Evolutionary conservation across 1,140 invertebrate genomes (phyloP).

Genomic region (Drosophila bifasciata): DNA sequence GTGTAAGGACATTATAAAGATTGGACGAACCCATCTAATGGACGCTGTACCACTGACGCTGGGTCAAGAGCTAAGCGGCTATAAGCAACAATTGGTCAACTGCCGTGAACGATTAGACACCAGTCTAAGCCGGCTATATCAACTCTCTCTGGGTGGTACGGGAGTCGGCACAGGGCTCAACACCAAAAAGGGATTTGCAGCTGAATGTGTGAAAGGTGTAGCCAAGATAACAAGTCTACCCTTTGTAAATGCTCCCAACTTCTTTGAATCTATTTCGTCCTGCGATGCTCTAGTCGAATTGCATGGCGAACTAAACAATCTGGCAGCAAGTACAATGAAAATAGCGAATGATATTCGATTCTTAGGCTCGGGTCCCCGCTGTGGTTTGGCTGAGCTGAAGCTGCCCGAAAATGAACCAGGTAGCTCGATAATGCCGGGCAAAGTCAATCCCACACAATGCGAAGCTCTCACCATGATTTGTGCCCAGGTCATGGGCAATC

Average conservation of each 20-base stretch:
- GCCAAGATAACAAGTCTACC: constrained; percentile 90
- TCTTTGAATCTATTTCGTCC: constrained; percentile 97
- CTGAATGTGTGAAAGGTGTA: constrained; percentile 93
- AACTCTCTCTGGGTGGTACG: constrained; percentile 97
- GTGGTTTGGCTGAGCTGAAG: constrained; percentile 96
- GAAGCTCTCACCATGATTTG: constrained; percentile 99
- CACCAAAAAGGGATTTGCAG: constrained; percentile 91
- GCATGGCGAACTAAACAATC: constrained; percentile 95
- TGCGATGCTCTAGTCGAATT: constrained; percentile 98
- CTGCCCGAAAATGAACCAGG: constrained; percentile 99
- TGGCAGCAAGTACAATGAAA: constrained; percentile 98
- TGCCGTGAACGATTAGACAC: constrained; percentile 92
- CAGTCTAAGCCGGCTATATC: constrained; percentile 92
- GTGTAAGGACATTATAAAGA: constrained; percentile 96
- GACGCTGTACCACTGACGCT: constrained; percentile 98
- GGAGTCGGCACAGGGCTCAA: constrained; percentile 98
- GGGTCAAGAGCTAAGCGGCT: constrained; percentile 99
- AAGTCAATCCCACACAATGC: constrained; percentile 99
- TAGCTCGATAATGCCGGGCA: constrained; percentile 99
- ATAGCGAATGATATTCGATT: constrained; percentile 99
- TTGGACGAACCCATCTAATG: constrained; percentile 93
- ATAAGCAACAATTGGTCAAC: constrained; percentile 93
- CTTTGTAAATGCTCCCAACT: constrained; percentile 96
- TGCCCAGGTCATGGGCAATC: constrained; percentile 99
- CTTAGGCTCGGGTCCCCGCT: constrained; percentile 97